These are phyloP conservation scores for Montipora capitata DNA, from an alignment of 92 coral and sea anemone species.

Conservation along the genomic window DNA sequence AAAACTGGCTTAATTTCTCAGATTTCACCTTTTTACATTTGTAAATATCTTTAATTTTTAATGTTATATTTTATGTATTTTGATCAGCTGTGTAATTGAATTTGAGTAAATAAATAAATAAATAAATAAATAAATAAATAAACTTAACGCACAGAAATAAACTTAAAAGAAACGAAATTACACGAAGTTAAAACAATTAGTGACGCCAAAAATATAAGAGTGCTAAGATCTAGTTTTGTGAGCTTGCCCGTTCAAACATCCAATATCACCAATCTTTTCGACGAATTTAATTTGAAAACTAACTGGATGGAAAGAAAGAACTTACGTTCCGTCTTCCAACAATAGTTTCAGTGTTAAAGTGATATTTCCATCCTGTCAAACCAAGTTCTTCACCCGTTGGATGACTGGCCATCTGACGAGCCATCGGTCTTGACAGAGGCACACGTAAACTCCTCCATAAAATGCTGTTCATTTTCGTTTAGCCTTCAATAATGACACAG, in stretches of 20 bases:
- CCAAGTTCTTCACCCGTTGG: conserved; percentile 94
- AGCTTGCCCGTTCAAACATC: too few relatives aligned
- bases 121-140: too few relatives aligned
- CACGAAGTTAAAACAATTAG: too few relatives aligned
- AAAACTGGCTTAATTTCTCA: too few relatives aligned
- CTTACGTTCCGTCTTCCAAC: conserved; percentile 90
- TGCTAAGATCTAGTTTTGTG: too few relatives aligned
- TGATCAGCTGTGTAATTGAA: too few relatives aligned
- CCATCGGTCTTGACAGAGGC: conserved; percentile 40
- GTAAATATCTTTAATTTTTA: too few relatives aligned
- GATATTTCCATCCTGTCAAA: conserved; percentile 79
- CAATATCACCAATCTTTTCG: background rate
- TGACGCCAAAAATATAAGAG: background rate
- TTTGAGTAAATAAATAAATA: too few relatives aligned
- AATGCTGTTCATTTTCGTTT: conserved; percentile 40
- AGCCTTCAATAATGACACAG: background rate
- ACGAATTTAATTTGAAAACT: background rate
- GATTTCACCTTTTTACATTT: too few relatives aligned
- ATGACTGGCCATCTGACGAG: conserved; percentile 82
- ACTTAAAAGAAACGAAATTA: too few relatives aligned
- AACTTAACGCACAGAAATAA: too few relatives aligned
- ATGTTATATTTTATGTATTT: too few relatives aligned
- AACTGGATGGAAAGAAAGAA: background rate
- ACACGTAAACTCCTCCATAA: conserved; percentile 44
- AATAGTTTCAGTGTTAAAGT: conserved; percentile 86